A percentile compares a stretch with the other conserved stretches of the same genome.
These are phyloP conservation scores for Microcebus griseorufus DNA, from an alignment of 2,113 vertebrate species.

Conservation along the genomic window DNA sequence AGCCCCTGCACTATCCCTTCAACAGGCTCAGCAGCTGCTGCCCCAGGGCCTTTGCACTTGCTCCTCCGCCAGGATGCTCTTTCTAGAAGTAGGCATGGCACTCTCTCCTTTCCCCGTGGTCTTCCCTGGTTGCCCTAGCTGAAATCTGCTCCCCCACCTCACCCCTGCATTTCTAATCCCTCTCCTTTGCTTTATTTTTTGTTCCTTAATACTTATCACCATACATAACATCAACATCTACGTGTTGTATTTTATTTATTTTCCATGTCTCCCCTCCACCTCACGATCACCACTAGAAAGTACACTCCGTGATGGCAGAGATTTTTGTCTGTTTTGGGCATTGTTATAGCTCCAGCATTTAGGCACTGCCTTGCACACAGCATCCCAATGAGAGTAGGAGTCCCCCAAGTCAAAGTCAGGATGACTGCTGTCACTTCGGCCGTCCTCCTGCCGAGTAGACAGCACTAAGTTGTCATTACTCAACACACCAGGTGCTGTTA, in stretches of 20 bases:
- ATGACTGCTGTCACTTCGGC: not conserved
- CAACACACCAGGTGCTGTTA: not conserved
- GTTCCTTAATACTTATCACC: not conserved
- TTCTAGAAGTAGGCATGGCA: not conserved
- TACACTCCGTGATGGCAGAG: not conserved
- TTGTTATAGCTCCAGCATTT: not conserved
- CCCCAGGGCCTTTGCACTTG: not conserved
- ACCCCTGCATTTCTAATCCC: not conserved
- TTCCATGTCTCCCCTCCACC: not conserved
- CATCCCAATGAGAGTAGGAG: not conserved
- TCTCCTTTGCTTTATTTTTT: not conserved
- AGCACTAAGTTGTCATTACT: not conserved
- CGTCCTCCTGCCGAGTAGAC: no score
- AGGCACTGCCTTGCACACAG: not conserved
- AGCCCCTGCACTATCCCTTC: not conserved
- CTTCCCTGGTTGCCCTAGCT: not conserved
- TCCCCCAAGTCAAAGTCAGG: not conserved
- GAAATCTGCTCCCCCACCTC: not conserved
- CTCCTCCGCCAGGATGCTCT: not conserved
- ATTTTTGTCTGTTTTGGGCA: not conserved
- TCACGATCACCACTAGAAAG: not conserved
- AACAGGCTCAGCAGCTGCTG: no score
- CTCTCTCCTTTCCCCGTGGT: not conserved
- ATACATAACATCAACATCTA: not conserved
- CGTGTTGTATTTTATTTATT: not conserved